phyloP scores from a whole-genome alignment of 2,797 vertebrate genomes.

The Cyprinella venusta region DNA sequence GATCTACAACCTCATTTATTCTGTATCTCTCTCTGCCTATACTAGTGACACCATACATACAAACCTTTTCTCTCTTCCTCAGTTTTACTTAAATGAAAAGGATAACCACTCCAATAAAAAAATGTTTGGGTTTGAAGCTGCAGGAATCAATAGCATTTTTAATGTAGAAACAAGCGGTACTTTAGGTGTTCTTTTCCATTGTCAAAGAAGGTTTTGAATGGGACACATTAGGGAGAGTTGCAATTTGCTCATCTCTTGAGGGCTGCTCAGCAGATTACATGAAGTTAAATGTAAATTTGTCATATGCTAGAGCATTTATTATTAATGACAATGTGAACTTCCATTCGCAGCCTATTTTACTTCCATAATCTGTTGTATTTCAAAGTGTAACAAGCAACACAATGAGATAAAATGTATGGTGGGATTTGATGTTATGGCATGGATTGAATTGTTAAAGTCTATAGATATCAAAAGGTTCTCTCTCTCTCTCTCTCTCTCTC shows the following conservation, averaged over 20 bases:
- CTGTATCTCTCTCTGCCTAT: not conserved
- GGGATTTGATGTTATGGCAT: not conserved
- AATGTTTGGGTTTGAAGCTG: not conserved
- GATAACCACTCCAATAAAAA: not conserved
- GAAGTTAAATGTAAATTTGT: not conserved
- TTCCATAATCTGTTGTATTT: not conserved
- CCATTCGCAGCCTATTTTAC: not conserved
- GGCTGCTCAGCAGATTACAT: not conserved
- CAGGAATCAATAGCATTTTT: not conserved
- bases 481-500: no score
- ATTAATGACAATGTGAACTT: not conserved
- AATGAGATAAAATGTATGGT: not conserved
- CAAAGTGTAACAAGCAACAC: not conserved
- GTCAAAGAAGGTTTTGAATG: not conserved
- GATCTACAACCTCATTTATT: conserved; percentile 29
- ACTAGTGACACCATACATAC: conserved; percentile 13
- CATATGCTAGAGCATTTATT: not conserved
- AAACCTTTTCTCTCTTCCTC: conserved; percentile 18
- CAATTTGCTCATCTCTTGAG: not conserved
- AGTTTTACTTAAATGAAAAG: not conserved
- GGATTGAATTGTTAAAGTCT: not conserved
- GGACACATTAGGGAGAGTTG: not conserved
- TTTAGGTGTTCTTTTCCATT: not conserved
- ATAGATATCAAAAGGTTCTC: not conserved
- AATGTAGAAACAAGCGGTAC: not conserved